Evolutionary conservation across 2,888 invertebrate species (phyloP), one percentile per base, ranked within the genome.

Genomic region (Tenthredo notha): DNA sequence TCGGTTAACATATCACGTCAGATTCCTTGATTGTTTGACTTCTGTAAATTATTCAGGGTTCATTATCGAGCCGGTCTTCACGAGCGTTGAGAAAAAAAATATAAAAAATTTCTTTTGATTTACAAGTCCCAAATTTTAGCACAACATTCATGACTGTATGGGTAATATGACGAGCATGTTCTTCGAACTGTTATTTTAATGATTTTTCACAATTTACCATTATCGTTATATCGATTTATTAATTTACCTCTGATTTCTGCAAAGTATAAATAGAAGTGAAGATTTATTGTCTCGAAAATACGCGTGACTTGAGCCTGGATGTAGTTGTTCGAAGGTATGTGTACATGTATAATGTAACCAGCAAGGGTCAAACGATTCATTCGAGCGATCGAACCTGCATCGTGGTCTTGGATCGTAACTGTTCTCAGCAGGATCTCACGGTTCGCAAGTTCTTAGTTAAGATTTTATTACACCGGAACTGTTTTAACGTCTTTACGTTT

Each of bases 401-500:
- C 61, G 80, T 80, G 80, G 61, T 58, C 37, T 54, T 43, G 15
- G 21, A 40, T 80, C 80, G 61, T 61, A 77, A 77, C 50, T 77
- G 25, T 77, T 77, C 50, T 25, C 75, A 18, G 50, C 25, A 37
- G 80, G 37, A 37, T 61, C 61, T 61, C 58, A 58, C 37, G 80
- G 40, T 80, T 61, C 61, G 47, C 47, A 29, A 40, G 47, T 77
- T 77, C 77, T 77, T 54, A 61, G 61, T 61, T n/a, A 21, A 61
- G 58, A 80, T 80, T 61, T 80, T 80, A 80, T 80, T 80, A 40
- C 80, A 65, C 80, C 80, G 80, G 80, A 80, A 80, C 80, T 80
- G 65, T 80, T 80, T 80, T 61, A 80, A 80, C 58, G 37, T 80
- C 33, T 61, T 21, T 37, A 37, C 61, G 65, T 80, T 80, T 61